Evolutionary conservation across 2,113 vertebrate species (phyloP), one percentile per base, ranked within the genome.

Genomic region (Cathartes aura): DNA sequence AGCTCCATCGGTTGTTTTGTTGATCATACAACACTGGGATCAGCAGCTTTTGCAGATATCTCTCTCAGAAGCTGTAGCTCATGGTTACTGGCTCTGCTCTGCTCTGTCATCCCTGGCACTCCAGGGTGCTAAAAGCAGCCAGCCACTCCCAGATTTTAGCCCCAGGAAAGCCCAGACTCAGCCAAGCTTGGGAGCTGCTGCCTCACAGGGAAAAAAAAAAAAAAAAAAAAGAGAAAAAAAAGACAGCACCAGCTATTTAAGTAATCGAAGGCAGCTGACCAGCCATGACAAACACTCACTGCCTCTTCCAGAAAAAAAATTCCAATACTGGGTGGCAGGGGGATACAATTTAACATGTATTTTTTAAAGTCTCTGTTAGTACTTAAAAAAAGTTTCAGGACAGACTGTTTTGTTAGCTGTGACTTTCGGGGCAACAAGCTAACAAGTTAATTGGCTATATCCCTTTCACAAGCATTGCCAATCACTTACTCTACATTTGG

Each of bases 151-250:
- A 63, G 42, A 58, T 73, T 92, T 90, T 48, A 92, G 71, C 40
- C 86, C 43, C 64, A 88, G 42, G 27, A 82, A 90, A 94, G 38
- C 36, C 66, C 29, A 71, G 86, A 75, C 3, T 42, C 66, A 42
- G 78, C n/a, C 66, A 63, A 80, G 30, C 16, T 55, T 93, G 36
- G 64, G 78, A 87, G 40, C 34, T 89, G 67, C 40, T 71, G 66
- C 59, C 60, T 84, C n/a, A 71, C 27, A 20, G 24, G 3, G 3
- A 1, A 4, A 0, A 5, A 6, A 3, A 34, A n/a, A 29, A 34
- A 23, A 20, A 16, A 8, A 11, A 7, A 15, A 7, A 12, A 2
- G 2, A 4, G 11, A 3, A 4, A 13, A 13, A 6, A 26, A 26
- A 27, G 5, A 20, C 15, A 50, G 42, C 55, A 74, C 7, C 66